phyloP scores from a whole-genome alignment of 1,140 invertebrate species.

The Trissolcus basalis region DNA sequence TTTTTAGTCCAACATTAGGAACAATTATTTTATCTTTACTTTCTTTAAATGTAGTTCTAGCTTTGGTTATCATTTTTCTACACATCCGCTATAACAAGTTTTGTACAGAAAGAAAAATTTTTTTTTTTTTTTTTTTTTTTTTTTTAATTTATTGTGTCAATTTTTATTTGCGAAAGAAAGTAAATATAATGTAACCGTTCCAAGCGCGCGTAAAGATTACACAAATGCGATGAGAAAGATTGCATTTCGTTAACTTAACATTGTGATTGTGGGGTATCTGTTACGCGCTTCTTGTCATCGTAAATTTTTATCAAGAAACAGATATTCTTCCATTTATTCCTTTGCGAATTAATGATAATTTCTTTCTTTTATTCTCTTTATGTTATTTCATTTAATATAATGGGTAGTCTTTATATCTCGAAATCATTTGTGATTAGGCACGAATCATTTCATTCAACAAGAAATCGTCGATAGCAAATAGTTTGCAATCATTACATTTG shows the following conservation, averaged over 20 bases:
- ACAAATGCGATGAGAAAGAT: not conserved
- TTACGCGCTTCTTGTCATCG: not conserved
- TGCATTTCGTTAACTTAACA: constrained; percentile 37
- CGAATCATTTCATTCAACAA: not conserved
- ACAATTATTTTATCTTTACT: constrained; percentile 43
- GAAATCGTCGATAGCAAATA: not conserved
- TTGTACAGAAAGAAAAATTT: constrained; percentile 29
- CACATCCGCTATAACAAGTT: constrained; percentile 29
- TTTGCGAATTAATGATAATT: not conserved
- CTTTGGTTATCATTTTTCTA: constrained; percentile 23
- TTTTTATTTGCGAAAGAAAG: constrained; percentile 10
- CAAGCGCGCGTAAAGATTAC: constrained; percentile 1
- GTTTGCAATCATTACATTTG: constrained; percentile 9
- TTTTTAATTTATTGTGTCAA: constrained; percentile 18
- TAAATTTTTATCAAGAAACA: not conserved
- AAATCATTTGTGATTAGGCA: constrained; percentile 1
- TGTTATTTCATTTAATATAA: not conserved
- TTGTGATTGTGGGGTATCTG: constrained; percentile 22
- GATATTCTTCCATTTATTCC: not conserved
- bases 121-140: not conserved
- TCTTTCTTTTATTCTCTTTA: not conserved
- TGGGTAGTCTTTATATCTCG: not conserved
- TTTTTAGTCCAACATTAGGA: constrained; percentile 28
- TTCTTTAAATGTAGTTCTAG: constrained; percentile 12
- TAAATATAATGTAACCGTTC: constrained; percentile 32